Conservation (phyloP, 2,797 vertebrate species). For the Taenioides sp. region DNA sequence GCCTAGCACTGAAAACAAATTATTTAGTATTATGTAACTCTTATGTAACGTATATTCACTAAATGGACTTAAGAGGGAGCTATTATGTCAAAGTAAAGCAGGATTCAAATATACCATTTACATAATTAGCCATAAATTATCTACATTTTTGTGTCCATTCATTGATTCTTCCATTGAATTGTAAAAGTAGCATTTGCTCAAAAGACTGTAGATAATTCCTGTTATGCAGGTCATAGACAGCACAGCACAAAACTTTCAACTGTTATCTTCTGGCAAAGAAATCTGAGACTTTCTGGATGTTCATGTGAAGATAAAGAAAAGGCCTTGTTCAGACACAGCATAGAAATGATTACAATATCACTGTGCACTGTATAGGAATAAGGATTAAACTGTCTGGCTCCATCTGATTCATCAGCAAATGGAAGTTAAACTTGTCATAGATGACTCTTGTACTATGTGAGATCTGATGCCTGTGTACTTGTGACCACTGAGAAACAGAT, state of each 20-base stretch:
- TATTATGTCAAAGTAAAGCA: neutral
- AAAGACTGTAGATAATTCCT: neutral
- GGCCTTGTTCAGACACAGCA: neutral
- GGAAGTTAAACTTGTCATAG: neutral
- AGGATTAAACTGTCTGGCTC: neutral
- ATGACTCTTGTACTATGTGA: neutral
- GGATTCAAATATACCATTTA: neutral
- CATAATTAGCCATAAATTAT: neutral
- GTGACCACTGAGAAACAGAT: slow-evolving; percentile 51
- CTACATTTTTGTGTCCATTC: neutral
- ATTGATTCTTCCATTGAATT: neutral
- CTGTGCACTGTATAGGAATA: no score
- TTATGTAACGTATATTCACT: neutral
- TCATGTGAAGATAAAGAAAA: neutral
- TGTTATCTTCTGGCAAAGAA: neutral
- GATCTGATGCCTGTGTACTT: slow-evolving; percentile 20
- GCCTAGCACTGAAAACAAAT: no score
- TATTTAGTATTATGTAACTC: no score
- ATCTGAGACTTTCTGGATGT: neutral
- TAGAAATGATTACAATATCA: no score
- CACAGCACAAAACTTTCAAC: neutral
- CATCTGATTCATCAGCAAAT: neutral
- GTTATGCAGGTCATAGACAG: no score
- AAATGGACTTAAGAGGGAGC: neutral
- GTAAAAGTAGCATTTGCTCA: neutral